These are phyloP conservation scores for Hemicentrotus pulcherrimus DNA, from an alignment of 35 echinoderm and acorn worm genomes.

Conservation along the genomic window DNA sequence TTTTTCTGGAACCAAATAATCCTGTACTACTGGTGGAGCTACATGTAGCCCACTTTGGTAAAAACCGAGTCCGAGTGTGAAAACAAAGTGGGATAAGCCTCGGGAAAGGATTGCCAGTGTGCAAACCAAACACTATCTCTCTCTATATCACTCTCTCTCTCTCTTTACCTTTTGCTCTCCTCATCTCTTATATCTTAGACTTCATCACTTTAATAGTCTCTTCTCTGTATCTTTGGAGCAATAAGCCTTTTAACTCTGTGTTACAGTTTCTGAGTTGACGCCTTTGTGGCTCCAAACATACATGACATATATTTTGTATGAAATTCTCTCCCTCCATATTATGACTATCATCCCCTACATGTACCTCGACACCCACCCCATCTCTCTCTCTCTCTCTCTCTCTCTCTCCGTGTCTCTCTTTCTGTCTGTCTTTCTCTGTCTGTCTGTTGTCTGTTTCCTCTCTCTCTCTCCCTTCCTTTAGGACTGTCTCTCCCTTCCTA, in stretches of 20 bases:
- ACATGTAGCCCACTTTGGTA: too few species aligned
- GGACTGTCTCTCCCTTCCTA: background rate
- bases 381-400: background rate
- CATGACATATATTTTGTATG: background rate
- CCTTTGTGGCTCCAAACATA: too few species aligned
- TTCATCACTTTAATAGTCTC: background rate
- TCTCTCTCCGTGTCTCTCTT: background rate
- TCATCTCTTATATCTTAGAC: background rate
- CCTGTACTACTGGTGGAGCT: too few species aligned
- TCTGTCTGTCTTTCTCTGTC: background rate
- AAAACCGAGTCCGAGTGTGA: too few species aligned
- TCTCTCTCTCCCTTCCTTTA: background rate
- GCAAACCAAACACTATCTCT: background rate
- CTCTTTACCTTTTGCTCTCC: background rate
- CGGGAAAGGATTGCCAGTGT: background rate
- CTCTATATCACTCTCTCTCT: background rate
- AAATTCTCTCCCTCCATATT: background rate
- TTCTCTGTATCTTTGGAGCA: background rate
- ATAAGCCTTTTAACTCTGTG: background rate
- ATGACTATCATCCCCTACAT: too few species aligned
- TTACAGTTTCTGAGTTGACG: background rate
- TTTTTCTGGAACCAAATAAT: too few species aligned
- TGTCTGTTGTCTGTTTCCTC: background rate
- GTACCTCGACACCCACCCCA: background rate
- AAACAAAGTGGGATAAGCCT: too few species aligned